These are phyloP conservation scores for Melopsittacus undulatus DNA, from an alignment of 2,797 vertebrate genomes.

Conservation along the genomic window DNA sequence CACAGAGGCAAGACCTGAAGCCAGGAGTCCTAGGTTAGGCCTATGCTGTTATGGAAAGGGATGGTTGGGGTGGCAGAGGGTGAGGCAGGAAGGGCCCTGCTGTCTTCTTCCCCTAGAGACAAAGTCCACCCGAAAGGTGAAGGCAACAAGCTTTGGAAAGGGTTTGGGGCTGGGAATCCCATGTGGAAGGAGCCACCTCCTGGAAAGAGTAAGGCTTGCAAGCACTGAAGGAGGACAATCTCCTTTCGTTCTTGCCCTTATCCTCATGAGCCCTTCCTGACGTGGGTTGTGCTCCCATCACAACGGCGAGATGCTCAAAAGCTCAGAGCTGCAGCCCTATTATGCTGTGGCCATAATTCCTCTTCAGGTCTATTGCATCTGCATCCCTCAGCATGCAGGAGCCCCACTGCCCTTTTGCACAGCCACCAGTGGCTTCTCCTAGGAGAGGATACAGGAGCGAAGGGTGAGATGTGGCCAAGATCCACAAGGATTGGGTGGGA, in stretches of 20 bases:
- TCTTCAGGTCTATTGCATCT: rapidly evolving
- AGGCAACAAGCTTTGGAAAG: background rate
- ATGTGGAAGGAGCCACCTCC: background rate
- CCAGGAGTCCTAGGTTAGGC: rapidly evolving
- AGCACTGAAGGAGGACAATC: rapidly evolving
- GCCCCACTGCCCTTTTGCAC: background rate
- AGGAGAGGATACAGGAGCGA: background rate
- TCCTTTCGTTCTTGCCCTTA: background rate
- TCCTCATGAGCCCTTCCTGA: rapidly evolving
- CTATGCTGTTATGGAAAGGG: background rate
- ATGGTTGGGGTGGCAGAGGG: background rate
- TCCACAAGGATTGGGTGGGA: rapidly evolving
- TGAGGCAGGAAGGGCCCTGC: background rate
- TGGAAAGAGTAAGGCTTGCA: background rate
- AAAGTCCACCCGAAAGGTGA: background rate
- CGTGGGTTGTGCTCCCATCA: rapidly evolving
- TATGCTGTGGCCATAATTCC: rapidly evolving
- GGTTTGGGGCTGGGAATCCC: background rate
- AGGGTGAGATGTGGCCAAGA: background rate
- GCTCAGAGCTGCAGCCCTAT: background rate
- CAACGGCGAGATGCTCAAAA: rapidly evolving
- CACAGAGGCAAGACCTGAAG: background rate
- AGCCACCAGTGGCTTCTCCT: background rate
- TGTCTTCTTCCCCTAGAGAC: background rate
- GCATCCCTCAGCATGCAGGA: background rate